Evolutionary conservation across 2,888 invertebrate genomes (phyloP).

Genomic region (Tanaodytes sp.): DNA sequence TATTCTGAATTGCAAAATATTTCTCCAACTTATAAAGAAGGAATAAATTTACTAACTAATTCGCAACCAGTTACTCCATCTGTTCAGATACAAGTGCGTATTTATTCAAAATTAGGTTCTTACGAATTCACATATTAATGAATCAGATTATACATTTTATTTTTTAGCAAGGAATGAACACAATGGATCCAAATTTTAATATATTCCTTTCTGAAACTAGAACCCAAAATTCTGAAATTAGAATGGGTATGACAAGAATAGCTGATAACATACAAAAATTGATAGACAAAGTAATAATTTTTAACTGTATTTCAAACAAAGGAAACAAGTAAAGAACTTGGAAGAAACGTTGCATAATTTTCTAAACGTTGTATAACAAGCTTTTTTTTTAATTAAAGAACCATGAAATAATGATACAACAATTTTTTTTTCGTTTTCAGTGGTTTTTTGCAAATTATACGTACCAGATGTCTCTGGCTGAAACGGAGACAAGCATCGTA

Average conservation of each 20-base stretch:
- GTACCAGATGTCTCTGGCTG: constrained; percentile 89
- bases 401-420: no score
- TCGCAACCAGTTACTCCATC: constrained; percentile 33
- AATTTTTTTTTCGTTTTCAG: no score
- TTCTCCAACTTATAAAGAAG: no score
- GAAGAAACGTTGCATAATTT: no score
- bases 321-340: no score
- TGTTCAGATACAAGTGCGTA: constrained; percentile 53
- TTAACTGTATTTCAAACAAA: no score
- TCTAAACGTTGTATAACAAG: no score
- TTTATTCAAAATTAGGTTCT: not conserved
- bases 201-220: constrained; percentile 77
- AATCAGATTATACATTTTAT: not conserved
- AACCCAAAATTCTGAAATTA: constrained; percentile 79
- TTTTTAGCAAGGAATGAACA: constrained; percentile 5
- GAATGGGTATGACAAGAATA: constrained; percentile 78
- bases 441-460: constrained; percentile 96
- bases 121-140: not conserved
- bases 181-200: constrained; percentile 73
- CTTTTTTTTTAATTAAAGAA: no score
- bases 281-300: constrained; percentile 73
- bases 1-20: no score
- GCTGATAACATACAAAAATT: constrained; percentile 79
- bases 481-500: constrained; percentile 89
- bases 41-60: no score